Percentiles rank a stretch among this genome's conserved stretches.
Evolutionary conservation across 1,140 invertebrate genomes (phyloP).

Genomic region (Galleria mellonella): DNA sequence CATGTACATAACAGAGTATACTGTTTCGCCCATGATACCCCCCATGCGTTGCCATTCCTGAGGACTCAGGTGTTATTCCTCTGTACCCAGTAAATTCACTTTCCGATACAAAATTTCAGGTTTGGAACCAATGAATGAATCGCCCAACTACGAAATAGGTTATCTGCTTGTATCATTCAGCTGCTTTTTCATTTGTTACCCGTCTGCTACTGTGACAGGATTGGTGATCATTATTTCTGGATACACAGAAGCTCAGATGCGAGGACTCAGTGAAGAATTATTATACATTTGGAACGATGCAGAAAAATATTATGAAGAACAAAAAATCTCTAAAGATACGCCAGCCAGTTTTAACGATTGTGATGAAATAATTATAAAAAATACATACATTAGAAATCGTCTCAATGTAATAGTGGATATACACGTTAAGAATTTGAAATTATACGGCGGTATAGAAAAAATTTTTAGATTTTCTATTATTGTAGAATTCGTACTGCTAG

Average conservation of each 20-base stretch:
- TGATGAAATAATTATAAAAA: constrained; percentile 13
- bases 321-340: too few relatives aligned
- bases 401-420: constrained; percentile 23
- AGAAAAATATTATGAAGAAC: constrained; percentile 11
- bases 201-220: constrained; percentile 17
- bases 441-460: constrained; percentile 16
- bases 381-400: constrained; percentile 20
- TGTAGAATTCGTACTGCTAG: constrained; percentile 16
- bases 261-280: constrained; percentile 28
- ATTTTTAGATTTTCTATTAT: constrained; percentile 19
- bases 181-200: too few relatives aligned
- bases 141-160: constrained; percentile 27
- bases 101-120: constrained; percentile 11
- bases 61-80: too few relatives aligned
- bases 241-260: constrained; percentile 33
- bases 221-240: constrained; percentile 26
- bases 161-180: not conserved
- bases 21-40: too few relatives aligned
- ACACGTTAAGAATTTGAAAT: constrained; percentile 23
- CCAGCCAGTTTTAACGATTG: not conserved
- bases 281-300: constrained; percentile 26
- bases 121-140: constrained; percentile 14
- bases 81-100: too few relatives aligned
- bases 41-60: too few relatives aligned
- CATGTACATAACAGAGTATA: too few relatives aligned